phyloP scores from a whole-genome alignment of 2,888 invertebrate genomes.

The Julus scanicus region DNA sequence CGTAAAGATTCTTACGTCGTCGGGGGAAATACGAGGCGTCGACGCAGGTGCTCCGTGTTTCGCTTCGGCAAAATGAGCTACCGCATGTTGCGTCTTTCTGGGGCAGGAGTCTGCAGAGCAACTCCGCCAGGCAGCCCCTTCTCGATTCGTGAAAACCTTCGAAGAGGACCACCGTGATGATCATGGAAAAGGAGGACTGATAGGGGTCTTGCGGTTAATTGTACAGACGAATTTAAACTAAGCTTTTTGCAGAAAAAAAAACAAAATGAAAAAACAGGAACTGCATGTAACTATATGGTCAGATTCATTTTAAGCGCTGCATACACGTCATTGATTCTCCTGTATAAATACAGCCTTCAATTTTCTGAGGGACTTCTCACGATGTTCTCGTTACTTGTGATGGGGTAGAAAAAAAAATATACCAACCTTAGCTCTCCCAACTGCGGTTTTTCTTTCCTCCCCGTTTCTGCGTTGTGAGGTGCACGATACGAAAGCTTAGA shows the following conservation, averaged over 20 bases:
- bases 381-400: slow-evolving; percentile 49
- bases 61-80: background rate
- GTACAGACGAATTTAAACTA: slow-evolving; percentile 39
- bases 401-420: slow-evolving; percentile 48
- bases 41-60: background rate
- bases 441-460: slow-evolving; percentile 14
- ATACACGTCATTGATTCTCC: slow-evolving; percentile 48
- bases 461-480: slow-evolving; percentile 36
- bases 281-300: slow-evolving; percentile 42
- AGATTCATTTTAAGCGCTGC: slow-evolving; percentile 45
- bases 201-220: slow-evolving; percentile 9
- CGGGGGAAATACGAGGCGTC: background rate
- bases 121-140: background rate
- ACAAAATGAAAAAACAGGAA: background rate
- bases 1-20: background rate
- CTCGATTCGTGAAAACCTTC: background rate
- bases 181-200: background rate
- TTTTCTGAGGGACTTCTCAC: slow-evolving; percentile 55
- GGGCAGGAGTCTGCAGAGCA: background rate
- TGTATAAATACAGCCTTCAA: slow-evolving; percentile 55
- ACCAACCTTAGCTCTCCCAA: slow-evolving; percentile 36
- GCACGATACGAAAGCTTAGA: background rate
- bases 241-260: slow-evolving; percentile 38
- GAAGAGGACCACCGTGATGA: background rate
- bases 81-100: background rate